Evolutionary conservation across 1,140 invertebrate genomes (phyloP).

Genomic region (Saccostrea echinata): DNA sequence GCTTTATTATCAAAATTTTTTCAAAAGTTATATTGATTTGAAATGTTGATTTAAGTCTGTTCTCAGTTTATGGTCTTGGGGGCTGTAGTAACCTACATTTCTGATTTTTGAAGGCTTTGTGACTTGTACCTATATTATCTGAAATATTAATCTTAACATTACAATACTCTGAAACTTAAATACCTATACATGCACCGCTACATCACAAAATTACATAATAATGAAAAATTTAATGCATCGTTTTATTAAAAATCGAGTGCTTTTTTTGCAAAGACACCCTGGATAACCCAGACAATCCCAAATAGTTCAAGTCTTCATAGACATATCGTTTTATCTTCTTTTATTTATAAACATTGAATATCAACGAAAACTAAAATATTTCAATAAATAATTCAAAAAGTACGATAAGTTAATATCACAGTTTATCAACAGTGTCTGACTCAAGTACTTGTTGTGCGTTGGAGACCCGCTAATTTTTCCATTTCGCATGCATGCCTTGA

Average conservation of each 20-base stretch:
- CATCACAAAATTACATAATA: conserved; percentile 9
- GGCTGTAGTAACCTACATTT: no score
- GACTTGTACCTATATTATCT: no score
- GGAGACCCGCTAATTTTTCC: neutral
- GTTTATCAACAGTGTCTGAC: neutral
- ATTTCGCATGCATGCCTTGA: neutral
- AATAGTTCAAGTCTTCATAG: no score
- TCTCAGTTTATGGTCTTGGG: no score
- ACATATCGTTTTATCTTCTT: neutral
- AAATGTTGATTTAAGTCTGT: no score
- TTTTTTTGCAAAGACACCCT: neutral
- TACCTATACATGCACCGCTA: neutral
- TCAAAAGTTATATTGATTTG: no score
- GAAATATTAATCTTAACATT: neutral
- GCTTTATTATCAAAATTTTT: no score
- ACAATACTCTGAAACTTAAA: neutral
- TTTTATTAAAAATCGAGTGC: neutral
- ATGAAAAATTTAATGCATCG: neutral
- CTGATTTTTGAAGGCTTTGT: no score
- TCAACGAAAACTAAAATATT: conserved; percentile 2
- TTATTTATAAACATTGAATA: conserved; percentile 23
- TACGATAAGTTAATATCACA: conserved; percentile 6
- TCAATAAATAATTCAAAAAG: conserved; percentile 8
- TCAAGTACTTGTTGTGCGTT: neutral
- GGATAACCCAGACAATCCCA: neutral